These are phyloP conservation scores for Falco novaeseelandiae DNA, from an alignment of 2,797 vertebrate genomes.

Conservation along the genomic window DNA sequence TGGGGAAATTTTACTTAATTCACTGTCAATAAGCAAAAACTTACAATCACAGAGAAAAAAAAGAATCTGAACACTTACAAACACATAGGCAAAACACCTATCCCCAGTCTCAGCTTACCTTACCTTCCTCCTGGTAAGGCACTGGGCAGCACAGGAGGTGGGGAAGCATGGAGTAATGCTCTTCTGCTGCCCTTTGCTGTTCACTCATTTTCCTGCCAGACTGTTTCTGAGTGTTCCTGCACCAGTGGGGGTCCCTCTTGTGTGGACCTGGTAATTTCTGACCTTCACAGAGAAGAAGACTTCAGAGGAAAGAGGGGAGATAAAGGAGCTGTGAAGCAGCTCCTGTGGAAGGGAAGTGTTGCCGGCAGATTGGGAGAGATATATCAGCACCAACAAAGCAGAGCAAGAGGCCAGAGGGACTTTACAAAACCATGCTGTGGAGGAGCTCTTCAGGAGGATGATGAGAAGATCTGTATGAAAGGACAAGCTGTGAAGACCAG, in stretches of 20 bases:
- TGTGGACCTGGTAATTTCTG: background rate
- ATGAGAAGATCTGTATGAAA: background rate
- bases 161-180: background rate
- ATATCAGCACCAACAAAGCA: accelerated
- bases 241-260: background rate
- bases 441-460: accelerated
- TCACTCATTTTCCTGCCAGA: background rate
- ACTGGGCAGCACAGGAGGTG: background rate
- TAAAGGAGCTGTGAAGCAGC: background rate
- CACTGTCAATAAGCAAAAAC: background rate
- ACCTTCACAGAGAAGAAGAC: background rate
- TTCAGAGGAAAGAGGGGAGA: background rate
- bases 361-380: background rate
- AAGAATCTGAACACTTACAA: background rate
- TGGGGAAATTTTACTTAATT: background rate
- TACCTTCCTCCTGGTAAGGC: background rate
- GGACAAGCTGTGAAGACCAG: background rate
- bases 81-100: background rate
- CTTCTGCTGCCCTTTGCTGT: background rate
- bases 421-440: background rate
- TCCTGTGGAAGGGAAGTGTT: background rate
- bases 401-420: background rate
- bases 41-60: background rate
- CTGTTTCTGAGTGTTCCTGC: background rate
- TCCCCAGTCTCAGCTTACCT: background rate